Conservation (phyloP, 2,888 invertebrate species). For the Achlya flavicornis region DNA sequence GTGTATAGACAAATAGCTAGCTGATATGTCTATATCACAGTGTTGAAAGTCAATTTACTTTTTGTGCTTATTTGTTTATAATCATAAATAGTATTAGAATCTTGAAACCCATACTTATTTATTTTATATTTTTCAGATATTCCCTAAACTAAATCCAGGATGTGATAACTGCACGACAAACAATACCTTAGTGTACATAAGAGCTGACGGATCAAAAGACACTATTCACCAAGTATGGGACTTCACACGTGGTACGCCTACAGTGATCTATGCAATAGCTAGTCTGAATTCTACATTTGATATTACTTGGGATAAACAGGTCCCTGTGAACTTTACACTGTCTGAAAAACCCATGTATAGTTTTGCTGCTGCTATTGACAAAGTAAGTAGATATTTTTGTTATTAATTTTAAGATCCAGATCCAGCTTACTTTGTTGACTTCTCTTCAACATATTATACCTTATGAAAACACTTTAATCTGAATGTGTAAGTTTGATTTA, state of each 20-base stretch:
- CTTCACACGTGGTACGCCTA: slow-evolving; percentile 83
- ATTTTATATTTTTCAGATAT: slow-evolving; percentile 53
- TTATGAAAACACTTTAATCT: too few relatives aligned
- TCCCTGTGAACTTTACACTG: slow-evolving; percentile 63
- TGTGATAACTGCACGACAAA: slow-evolving; percentile 54
- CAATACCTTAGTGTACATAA: slow-evolving; percentile 78
- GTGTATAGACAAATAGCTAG: too few relatives aligned
- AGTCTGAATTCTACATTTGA: slow-evolving; percentile 68
- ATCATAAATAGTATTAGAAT: too few relatives aligned
- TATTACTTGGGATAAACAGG: slow-evolving; percentile 76
- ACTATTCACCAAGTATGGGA: slow-evolving; percentile 88
- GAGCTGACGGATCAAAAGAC: slow-evolving; percentile 83
- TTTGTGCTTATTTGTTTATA: too few relatives aligned
- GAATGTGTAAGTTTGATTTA: too few relatives aligned
- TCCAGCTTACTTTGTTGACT: too few relatives aligned
- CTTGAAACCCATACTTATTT: background rate
- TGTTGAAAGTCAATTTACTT: too few relatives aligned
- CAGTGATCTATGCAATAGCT: slow-evolving; percentile 82
- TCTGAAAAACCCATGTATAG: slow-evolving; percentile 78
- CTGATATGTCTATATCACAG: too few relatives aligned
- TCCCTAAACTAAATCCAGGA: slow-evolving; percentile 63
- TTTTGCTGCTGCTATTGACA: slow-evolving; percentile 85
- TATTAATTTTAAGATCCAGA: too few relatives aligned
- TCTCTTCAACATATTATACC: too few relatives aligned
- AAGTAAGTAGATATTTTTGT: slow-evolving; percentile 69